Percentiles rank a stretch among this genome's conserved stretches.
Conservation (phyloP, 2,113 vertebrate genomes). For the Bos taurus region DNA sequence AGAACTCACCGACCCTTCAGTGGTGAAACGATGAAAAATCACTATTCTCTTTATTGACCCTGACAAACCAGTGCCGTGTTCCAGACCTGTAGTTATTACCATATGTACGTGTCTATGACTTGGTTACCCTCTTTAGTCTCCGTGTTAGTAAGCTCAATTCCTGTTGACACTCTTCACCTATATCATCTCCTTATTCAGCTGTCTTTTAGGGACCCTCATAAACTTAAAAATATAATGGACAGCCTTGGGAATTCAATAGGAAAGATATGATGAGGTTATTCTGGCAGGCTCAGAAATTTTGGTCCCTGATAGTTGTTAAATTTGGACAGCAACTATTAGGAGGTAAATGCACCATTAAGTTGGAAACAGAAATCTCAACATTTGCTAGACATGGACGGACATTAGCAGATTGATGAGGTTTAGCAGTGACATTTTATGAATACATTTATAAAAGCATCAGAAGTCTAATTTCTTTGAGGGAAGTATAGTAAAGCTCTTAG, state of each 20-base stretch:
- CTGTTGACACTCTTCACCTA: neutral
- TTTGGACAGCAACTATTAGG: neutral
- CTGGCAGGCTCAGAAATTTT: slow-evolving; percentile 3
- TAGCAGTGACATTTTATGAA: slow-evolving; percentile 24
- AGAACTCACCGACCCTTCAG: neutral
- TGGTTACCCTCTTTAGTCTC: neutral
- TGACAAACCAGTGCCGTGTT: neutral
- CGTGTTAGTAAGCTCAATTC: neutral
- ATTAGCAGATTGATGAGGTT: neutral
- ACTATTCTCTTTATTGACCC: neutral
- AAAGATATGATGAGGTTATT: slow-evolving; percentile 13
- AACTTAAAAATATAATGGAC: slow-evolving; percentile 32
- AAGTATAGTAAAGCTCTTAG: neutral
- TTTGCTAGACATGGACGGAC: neutral
- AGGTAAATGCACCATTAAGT: neutral
- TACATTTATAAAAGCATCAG: neutral
- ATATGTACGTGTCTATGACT: neutral
- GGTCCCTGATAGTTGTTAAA: neutral
- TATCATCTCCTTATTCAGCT: neutral
- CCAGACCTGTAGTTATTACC: neutral
- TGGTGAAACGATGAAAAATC: neutral
- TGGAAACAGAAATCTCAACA: neutral
- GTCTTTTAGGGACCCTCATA: neutral
- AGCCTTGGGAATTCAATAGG: neutral
- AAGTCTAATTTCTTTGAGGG: neutral